Evolutionary conservation across 2,888 invertebrate species (phyloP).

Genomic region (Mimumesa dahlbomi): DNA sequence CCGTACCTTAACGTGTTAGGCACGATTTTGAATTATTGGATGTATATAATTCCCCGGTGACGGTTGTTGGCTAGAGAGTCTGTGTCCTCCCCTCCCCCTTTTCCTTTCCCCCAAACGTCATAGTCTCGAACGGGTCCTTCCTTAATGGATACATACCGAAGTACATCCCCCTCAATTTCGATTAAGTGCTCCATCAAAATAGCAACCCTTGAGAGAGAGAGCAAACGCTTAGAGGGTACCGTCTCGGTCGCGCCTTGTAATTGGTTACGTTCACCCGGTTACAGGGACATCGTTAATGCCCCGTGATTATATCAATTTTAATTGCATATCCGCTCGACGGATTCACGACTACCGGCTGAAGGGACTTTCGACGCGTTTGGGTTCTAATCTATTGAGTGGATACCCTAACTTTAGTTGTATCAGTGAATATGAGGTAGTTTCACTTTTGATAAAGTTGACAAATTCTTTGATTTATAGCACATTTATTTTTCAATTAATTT

Average conservation of each 20-base stretch:
- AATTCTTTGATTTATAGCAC: too few species aligned
- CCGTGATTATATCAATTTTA: not conserved
- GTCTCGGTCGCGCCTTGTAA: conserved; percentile 38
- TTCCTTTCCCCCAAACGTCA: too few species aligned
- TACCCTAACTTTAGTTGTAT: too few species aligned
- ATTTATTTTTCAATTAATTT: too few species aligned
- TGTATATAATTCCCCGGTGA: conserved; percentile 51
- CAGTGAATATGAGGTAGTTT: too few species aligned
- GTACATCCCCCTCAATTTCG: conserved; percentile 55
- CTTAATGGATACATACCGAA: conserved; percentile 55
- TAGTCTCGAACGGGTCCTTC: conserved; percentile 7
- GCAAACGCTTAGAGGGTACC: conserved; percentile 43
- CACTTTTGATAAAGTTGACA: too few species aligned
- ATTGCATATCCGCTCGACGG: not conserved
- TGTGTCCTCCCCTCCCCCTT: not conserved
- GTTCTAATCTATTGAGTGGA: too few species aligned
- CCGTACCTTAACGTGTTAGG: conserved; percentile 27
- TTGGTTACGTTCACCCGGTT: conserved; percentile 20
- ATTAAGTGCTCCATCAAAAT: conserved; percentile 59
- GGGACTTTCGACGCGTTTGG: too few species aligned
- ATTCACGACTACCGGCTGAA: too few species aligned
- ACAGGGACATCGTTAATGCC: conserved; percentile 3
- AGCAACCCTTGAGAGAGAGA: conserved; percentile 44
- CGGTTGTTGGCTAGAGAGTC: conserved; percentile 18
- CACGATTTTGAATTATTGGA: conserved; percentile 56